Evolutionary conservation across 2,797 vertebrate genomes (phyloP).

Genomic region (Lates japonicus): DNA sequence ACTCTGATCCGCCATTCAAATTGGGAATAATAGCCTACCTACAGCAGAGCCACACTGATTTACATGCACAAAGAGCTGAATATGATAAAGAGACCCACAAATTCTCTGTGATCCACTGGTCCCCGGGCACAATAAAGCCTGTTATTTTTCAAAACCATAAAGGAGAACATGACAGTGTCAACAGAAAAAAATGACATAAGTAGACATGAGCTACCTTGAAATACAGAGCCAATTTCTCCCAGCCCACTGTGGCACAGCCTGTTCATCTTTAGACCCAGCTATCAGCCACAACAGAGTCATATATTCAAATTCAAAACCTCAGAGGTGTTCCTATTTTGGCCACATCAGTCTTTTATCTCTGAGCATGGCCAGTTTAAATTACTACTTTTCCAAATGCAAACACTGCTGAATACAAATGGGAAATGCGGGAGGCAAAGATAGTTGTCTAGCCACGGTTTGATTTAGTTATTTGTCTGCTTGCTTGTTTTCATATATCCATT

Average conservation of each 20-base stretch:
- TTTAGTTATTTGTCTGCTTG: constrained; percentile 29
- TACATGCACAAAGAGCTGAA: constrained; percentile 60
- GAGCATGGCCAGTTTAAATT: constrained; percentile 46
- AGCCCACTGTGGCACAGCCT: constrained; percentile 33
- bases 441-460: constrained; percentile 13
- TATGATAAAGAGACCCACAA: constrained; percentile 64
- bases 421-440: constrained; percentile 28
- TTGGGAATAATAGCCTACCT: constrained; percentile 63
- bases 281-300: constrained; percentile 43
- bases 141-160: constrained; percentile 59
- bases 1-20: constrained; percentile 64
- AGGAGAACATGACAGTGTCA: constrained; percentile 53
- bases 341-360: constrained; percentile 60
- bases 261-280: constrained; percentile 54
- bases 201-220: constrained; percentile 60
- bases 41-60: constrained; percentile 56
- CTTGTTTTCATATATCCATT: constrained; percentile 26
- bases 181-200: constrained; percentile 24
- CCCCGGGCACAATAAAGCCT: constrained; percentile 48
- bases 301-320: constrained; percentile 58
- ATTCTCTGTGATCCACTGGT: constrained; percentile 64
- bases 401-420: constrained; percentile 53
- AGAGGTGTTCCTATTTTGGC: constrained; percentile 42
- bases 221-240: constrained; percentile 61
- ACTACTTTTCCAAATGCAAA: constrained; percentile 56